phyloP scores from a whole-genome alignment of 2,888 invertebrate genomes.

The Xestoiulus laeticollis region DNA sequence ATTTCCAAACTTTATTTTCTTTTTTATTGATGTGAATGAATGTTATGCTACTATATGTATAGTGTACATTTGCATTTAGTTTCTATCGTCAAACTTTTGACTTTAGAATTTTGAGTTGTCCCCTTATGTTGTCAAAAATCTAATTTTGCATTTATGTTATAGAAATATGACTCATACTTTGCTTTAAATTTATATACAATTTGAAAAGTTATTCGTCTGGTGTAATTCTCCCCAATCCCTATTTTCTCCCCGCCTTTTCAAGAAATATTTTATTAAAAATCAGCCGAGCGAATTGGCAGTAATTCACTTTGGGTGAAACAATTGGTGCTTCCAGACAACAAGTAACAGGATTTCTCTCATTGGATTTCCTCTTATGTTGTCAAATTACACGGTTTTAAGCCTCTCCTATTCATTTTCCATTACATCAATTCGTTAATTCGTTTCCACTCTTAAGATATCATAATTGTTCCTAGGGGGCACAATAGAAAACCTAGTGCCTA shows the following conservation, averaged over 20 bases:
- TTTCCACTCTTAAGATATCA: conserved; percentile 14
- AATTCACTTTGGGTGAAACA: conserved; percentile 6
- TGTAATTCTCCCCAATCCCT: not conserved
- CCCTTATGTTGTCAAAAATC: not conserved
- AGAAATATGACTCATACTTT: not conserved
- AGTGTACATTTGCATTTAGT: too few species aligned
- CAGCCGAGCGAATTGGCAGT: not conserved
- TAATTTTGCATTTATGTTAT: not conserved
- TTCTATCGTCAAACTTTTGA: too few species aligned
- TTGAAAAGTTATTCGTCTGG: conserved; percentile 13
- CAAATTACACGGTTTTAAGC: not conserved
- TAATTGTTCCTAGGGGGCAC: conserved; percentile 14
- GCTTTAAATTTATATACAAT: not conserved
- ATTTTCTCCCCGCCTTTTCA: not conserved
- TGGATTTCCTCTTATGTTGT: not conserved
- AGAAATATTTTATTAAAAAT: not conserved
- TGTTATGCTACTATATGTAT: too few species aligned
- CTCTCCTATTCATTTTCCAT: not conserved
- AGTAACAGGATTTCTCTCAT: not conserved
- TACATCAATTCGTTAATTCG: not conserved
- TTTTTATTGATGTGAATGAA: too few species aligned
- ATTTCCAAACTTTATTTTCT: too few species aligned
- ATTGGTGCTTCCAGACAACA: not conserved
- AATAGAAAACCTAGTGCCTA: not conserved
- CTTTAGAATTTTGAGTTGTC: too few species aligned